A percentile compares a stretch with the other conserved stretches of the same genome.
These are phyloP conservation scores for Pantherophis alleghaniensis DNA, from an alignment of 2,797 vertebrate species.

Conservation along the genomic window DNA sequence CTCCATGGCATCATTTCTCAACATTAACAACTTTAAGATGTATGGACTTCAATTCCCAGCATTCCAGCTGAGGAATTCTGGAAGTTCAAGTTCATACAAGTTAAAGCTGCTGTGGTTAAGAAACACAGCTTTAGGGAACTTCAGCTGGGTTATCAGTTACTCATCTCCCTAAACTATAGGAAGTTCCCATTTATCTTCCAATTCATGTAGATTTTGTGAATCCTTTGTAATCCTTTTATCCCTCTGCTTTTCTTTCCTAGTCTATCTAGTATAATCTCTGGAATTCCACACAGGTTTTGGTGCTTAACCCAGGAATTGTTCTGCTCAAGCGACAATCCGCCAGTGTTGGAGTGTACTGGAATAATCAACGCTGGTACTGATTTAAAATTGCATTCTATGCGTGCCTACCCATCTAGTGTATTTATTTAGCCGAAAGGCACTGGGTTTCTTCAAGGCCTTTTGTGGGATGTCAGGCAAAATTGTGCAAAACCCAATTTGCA, in stretches of 20 bases:
- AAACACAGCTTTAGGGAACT: not conserved
- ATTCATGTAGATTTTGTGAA: not conserved
- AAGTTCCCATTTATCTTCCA: slow-evolving; percentile 6
- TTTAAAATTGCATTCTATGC: slow-evolving; percentile 14
- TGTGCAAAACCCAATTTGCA: not conserved
- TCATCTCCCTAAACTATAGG: not conserved
- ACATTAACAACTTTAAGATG: not conserved
- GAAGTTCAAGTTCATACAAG: not conserved
- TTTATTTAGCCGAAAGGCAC: not conserved
- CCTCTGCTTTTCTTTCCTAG: slow-evolving; percentile 19
- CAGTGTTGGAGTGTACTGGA: not conserved
- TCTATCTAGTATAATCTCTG: slow-evolving; percentile 30
- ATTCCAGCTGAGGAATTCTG: not conserved
- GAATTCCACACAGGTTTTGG: slow-evolving; percentile 30
- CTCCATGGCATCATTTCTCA: not conserved
- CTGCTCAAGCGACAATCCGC: not conserved
- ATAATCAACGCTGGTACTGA: not conserved
- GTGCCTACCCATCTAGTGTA: not conserved
- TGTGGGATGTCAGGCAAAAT: not conserved
- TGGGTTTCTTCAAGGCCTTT: not conserved
- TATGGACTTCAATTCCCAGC: not conserved
- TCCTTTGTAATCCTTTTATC: not conserved
- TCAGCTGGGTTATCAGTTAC: not conserved
- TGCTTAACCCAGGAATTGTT: slow-evolving; percentile 5
- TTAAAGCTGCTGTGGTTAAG: not conserved